phyloP scores from a whole-genome alignment of 2,113 vertebrate genomes.

The Actenoides hombroni region DNA sequence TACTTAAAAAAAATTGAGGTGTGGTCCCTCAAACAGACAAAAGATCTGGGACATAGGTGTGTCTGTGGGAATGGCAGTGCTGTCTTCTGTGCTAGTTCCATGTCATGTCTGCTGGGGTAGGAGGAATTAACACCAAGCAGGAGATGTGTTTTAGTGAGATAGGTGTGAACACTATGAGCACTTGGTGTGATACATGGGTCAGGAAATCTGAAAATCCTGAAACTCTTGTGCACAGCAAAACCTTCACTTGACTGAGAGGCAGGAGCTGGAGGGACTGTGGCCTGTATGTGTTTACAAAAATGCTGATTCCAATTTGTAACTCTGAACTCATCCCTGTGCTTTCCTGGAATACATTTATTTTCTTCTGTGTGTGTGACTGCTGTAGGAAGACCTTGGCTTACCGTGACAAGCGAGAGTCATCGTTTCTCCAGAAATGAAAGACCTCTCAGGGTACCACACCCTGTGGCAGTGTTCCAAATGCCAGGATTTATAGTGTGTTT shows the following conservation, averaged over 20 bases:
- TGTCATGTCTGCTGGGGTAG: not conserved
- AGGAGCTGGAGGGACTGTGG: not conserved
- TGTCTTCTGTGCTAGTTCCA: fast-evolving
- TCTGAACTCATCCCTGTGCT: not conserved
- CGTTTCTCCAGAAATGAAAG: not conserved
- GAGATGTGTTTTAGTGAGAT: not conserved
- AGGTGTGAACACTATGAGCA: not conserved
- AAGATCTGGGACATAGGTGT: fast-evolving
- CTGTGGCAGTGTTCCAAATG: not conserved
- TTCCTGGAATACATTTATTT: conserved; percentile 24
- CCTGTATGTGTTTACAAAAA: not conserved
- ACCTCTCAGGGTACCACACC: not conserved
- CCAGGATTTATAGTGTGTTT: not conserved
- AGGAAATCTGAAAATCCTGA: not conserved
- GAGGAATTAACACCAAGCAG: not conserved
- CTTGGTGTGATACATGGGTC: not conserved
- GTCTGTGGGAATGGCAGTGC: not conserved
- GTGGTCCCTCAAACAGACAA: not conserved
- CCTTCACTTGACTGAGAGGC: not conserved
- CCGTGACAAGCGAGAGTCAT: not conserved
- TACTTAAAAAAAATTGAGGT: not conserved
- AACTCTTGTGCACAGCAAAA: not conserved
- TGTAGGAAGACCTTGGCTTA: not conserved
- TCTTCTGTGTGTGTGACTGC: not conserved
- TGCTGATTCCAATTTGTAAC: not conserved